These are phyloP conservation scores for Glaucomys volans DNA, from an alignment of 2,113 vertebrate species.

Conservation along the genomic window DNA sequence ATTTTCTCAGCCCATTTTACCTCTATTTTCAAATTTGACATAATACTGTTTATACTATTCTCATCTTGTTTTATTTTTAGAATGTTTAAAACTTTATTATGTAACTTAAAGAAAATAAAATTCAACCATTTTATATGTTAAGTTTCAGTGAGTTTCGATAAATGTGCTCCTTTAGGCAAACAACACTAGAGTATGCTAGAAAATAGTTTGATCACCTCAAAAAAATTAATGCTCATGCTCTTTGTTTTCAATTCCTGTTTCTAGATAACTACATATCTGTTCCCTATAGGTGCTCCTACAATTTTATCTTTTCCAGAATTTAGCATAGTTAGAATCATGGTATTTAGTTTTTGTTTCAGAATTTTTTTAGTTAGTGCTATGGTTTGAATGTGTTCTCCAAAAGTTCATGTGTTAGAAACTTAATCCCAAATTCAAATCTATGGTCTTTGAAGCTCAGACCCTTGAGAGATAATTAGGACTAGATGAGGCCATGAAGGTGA, in stretches of 20 bases:
- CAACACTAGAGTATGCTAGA: background rate
- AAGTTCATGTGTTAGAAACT: background rate
- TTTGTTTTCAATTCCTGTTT: background rate
- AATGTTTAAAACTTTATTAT: background rate
- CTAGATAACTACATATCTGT: background rate
- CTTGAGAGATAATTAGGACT: background rate
- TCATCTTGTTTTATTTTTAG: background rate
- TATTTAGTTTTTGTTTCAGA: background rate
- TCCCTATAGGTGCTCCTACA: background rate
- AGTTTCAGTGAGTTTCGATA: background rate
- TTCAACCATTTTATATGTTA: background rate
- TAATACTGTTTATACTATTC: background rate
- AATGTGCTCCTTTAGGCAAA: background rate
- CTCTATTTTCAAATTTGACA: conserved; percentile 3
- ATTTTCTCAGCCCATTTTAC: background rate
- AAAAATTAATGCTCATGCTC: background rate
- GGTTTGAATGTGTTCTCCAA: background rate
- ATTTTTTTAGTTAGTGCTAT: background rate
- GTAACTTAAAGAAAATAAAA: background rate
- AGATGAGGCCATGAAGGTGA: background rate
- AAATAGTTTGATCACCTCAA: background rate
- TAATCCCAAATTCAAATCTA: background rate
- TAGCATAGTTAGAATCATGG: background rate
- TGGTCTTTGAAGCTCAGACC: background rate
- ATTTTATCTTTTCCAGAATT: background rate